Conservation (phyloP, 1,140 invertebrate species). For the Xylocopa sonorina region DNA sequence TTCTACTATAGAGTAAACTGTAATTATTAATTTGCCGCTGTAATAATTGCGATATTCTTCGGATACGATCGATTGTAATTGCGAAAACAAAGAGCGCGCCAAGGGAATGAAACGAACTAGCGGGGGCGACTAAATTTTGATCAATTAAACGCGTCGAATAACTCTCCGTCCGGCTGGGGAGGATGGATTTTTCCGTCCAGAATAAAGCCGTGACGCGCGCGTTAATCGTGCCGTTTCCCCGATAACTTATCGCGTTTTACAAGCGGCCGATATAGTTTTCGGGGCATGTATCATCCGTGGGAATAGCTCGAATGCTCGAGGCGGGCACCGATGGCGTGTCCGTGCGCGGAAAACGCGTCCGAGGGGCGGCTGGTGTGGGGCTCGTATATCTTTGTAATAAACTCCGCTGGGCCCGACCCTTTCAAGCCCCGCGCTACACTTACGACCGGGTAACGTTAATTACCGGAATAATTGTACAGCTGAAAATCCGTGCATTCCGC, state of each 20-base stretch:
- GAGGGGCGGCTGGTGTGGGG: conserved; percentile 48
- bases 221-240: conserved; percentile 59
- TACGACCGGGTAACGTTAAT: conserved; percentile 74
- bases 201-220: conserved; percentile 37
- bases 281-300: conserved; percentile 73
- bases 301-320: conserved; percentile 74
- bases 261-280: conserved; percentile 70
- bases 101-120: neutral
- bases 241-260: conserved; percentile 67
- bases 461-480: conserved; percentile 73
- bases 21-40: too few species aligned
- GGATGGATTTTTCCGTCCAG: conserved; percentile 16
- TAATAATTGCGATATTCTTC: too few species aligned
- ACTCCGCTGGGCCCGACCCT: conserved; percentile 67
- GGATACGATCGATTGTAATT: too few species aligned
- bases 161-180: neutral
- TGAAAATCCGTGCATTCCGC: conserved; percentile 72
- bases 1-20: too few species aligned
- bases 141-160: conserved; percentile 18
- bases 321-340: conserved; percentile 54
- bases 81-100: too few species aligned
- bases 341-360: conserved; percentile 53
- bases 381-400: conserved; percentile 77
- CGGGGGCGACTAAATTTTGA: neutral
- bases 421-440: conserved; percentile 59